These are phyloP conservation scores for Harpagoxenus sublaevis DNA, from an alignment of 2,888 invertebrate species.

Conservation along the genomic window DNA sequence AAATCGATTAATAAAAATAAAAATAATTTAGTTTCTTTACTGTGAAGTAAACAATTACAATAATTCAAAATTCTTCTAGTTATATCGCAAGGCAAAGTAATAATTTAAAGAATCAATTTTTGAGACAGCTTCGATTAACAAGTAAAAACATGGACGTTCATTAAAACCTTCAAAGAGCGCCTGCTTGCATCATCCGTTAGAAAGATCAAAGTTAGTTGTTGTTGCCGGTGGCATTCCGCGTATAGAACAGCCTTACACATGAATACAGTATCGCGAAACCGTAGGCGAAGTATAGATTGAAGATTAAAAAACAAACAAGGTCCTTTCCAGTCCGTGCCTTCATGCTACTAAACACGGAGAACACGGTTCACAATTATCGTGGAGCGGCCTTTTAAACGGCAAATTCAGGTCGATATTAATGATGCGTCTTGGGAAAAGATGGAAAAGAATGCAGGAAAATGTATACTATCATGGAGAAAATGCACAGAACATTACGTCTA, in stretches of 20 bases:
- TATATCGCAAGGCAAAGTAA: not conserved
- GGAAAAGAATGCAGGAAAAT: not conserved
- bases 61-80: not conserved
- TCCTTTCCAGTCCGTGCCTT: constrained; percentile 30
- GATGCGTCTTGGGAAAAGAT: constrained; percentile 31
- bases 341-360: constrained; percentile 47
- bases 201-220: constrained; percentile 20
- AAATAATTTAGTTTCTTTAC: constrained; percentile 6
- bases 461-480: not conserved
- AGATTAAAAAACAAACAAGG: constrained; percentile 60
- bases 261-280: constrained; percentile 26
- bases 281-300: constrained; percentile 34
- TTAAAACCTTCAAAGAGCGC: constrained; percentile 9
- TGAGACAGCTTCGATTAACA: not conserved
- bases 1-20: constrained; percentile 1
- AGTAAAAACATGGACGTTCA: not conserved
- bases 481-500: not conserved
- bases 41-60: not conserved
- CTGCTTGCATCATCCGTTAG: constrained; percentile 29
- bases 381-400: constrained; percentile 27
- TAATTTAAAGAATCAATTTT: not conserved
- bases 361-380: constrained; percentile 12
- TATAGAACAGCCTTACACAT: constrained; percentile 43
- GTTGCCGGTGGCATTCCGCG: constrained; percentile 18
- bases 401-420: constrained; percentile 46